Conservation (phyloP, 2,888 invertebrate genomes). For the Neocrepidodera transversa region DNA sequence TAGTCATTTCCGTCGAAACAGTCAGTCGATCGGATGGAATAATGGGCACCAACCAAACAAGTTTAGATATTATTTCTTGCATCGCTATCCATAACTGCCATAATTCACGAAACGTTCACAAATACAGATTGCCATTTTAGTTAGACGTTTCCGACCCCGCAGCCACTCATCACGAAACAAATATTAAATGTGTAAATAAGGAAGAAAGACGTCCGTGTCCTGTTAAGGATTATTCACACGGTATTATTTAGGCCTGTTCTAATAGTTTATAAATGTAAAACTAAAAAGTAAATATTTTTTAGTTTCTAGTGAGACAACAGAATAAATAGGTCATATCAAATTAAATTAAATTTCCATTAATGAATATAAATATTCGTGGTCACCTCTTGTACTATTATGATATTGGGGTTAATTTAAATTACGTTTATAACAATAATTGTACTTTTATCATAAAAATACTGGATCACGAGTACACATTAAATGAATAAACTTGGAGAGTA, state of each 20-base stretch:
- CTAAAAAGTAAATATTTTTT: no score
- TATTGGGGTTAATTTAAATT: no score
- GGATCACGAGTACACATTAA: no score
- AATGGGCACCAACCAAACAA: background rate
- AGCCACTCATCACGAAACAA: slow-evolving; percentile 35
- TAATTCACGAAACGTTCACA: slow-evolving; percentile 16
- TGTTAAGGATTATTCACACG: slow-evolving; percentile 38
- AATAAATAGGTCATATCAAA: no score
- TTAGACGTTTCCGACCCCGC: slow-evolving; percentile 30
- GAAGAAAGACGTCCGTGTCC: slow-evolving; percentile 32
- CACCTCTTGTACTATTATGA: no score
- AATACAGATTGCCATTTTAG: slow-evolving; percentile 19
- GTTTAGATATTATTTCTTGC: background rate
- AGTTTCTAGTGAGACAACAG: no score
- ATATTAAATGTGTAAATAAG: slow-evolving; percentile 40
- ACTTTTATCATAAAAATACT: no score
- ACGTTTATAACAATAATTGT: no score
- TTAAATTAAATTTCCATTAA: no score
- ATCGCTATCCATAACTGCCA: slow-evolving; percentile 9
- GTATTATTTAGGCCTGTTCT: slow-evolving; percentile 10
- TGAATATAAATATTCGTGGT: no score
- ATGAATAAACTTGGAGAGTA: no score
- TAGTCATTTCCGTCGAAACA: background rate
- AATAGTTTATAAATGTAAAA: background rate
- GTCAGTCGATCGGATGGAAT: background rate